A percentile compares a stretch with the other conserved stretches of the same genome.
These are phyloP conservation scores for Heteromyza rotundicornis DNA, from an alignment of 2,888 invertebrate genomes.

Conservation along the genomic window DNA sequence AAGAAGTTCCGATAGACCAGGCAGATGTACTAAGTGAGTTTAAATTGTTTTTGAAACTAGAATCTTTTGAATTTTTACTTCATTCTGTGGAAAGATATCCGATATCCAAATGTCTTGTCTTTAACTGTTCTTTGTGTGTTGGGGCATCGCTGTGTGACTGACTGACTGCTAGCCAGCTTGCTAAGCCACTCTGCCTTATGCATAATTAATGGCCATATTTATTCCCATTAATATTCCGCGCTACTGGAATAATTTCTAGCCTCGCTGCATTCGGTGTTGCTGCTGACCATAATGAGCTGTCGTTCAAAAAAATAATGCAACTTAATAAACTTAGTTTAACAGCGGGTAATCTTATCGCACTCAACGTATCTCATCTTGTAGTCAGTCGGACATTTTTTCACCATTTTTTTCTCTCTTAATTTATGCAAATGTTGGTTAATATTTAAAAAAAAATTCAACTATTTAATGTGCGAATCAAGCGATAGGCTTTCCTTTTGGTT, in stretches of 20 bases:
- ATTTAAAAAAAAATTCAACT: not conserved
- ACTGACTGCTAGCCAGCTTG: too few relatives aligned
- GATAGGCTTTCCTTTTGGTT: slow-evolving; percentile 6
- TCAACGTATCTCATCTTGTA: too few relatives aligned
- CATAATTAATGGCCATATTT: slow-evolving; percentile 11
- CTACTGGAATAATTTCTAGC: slow-evolving; percentile 14
- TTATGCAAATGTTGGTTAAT: not conserved
- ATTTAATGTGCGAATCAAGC: not conserved
- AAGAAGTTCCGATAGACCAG: too few relatives aligned
- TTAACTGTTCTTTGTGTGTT: too few relatives aligned
- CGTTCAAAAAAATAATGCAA: slow-evolving; percentile 25
- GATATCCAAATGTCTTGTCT: too few relatives aligned
- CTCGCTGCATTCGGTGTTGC: slow-evolving; percentile 8
- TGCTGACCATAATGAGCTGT: slow-evolving; percentile 24
- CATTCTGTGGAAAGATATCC: too few relatives aligned
- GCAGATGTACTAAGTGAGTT: too few relatives aligned
- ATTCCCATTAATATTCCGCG: slow-evolving; percentile 14
- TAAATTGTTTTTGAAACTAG: too few relatives aligned
- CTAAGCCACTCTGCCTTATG: not conserved
- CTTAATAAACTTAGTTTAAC: slow-evolving; percentile 24
- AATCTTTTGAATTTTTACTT: too few relatives aligned
- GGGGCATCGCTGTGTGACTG: too few relatives aligned
- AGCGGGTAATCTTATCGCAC: slow-evolving; percentile 18
- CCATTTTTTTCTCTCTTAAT: not conserved
- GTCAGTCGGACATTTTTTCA: too few relatives aligned